Conservation (phyloP, 2,113 vertebrate genomes). For the Ondatra zibethicus region DNA sequence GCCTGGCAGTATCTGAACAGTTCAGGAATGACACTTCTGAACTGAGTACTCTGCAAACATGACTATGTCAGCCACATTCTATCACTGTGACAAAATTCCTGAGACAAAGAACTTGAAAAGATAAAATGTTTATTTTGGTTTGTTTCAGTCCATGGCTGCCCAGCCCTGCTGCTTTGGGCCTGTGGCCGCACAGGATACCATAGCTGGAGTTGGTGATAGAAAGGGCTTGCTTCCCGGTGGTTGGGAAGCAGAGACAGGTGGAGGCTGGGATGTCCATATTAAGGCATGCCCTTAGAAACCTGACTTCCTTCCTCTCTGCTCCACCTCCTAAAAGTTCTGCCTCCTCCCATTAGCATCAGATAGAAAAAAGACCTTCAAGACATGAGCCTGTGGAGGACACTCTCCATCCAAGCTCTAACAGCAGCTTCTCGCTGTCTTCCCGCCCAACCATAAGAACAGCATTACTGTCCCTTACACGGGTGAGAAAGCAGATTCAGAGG, state of each 20-base stretch:
- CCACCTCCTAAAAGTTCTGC: not conserved
- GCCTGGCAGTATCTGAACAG: not conserved
- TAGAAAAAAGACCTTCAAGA: not conserved
- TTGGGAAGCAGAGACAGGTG: not conserved
- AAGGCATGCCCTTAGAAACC: not conserved
- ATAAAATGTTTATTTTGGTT: not conserved
- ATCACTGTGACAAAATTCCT: not conserved
- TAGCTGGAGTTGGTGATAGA: not conserved
- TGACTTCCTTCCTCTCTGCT: not conserved
- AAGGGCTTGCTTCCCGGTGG: not conserved
- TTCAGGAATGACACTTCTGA: not conserved
- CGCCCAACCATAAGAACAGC: not conserved
- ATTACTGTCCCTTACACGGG: not conserved
- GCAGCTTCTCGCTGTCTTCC: not conserved
- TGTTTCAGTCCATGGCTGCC: not conserved
- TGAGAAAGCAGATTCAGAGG: not conserved
- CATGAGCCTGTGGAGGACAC: not conserved
- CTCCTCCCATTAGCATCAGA: not conserved
- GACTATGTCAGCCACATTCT: not conserved
- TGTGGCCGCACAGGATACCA: not conserved
- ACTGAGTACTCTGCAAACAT: not conserved
- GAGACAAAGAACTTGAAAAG: not conserved
- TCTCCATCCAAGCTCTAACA: not conserved
- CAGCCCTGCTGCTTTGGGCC: not conserved
- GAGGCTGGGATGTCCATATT: not conserved